Base-by-base conservation (phyloP, 1,140 invertebrate genomes). In the Drosophila burlai region DNA sequence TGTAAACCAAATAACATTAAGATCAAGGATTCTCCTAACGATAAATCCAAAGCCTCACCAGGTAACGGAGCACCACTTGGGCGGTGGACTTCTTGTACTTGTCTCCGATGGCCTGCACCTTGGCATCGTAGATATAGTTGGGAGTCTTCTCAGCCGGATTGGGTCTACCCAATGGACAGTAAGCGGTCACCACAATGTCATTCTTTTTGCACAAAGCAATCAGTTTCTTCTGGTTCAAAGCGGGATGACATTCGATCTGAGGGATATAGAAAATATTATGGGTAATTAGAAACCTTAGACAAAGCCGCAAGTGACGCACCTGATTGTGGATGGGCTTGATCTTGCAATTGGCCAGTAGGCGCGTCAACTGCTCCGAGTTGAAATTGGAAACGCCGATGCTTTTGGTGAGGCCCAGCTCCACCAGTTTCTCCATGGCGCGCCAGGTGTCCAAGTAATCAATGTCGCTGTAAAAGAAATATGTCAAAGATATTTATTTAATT, bases 371-470 rank as follows among this genome's bases (percentile, higher is more conserved):
- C 80, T 95, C 93, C 43, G 93, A 95, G 90, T 97, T 97, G 91
- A 98, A 98, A 93, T 98, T 98, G 26, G 97, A 97, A 2, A 98
- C 76, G 24, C 97, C 97, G 76, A 98, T 97, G 58, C 95, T 95
- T 74, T 95, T 96, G 0, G 95, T 93, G 43, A 97, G 93, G 24
- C 97, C 97, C 66, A 94, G 91, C 68, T 95, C 93, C 2, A 96
- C 95, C 43, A 95, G 95, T 65, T 96, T 94, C 91, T 97, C 97
- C 95, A 98, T 95, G 29, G 94, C 97, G 92, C 95, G 95, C 97
- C 97, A 98, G 2, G 97, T 97, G 49, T 97, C 96, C 4, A 96
- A 80, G 81, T 96, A 97, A 91, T 97, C 96, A 43, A 95, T 94
- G 66, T 96, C 93, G 26, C 91, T 92, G 16, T 3, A 93, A 94